Conservation (phyloP, 2,888 invertebrate genomes). For the Zele albiditarsus region DNA sequence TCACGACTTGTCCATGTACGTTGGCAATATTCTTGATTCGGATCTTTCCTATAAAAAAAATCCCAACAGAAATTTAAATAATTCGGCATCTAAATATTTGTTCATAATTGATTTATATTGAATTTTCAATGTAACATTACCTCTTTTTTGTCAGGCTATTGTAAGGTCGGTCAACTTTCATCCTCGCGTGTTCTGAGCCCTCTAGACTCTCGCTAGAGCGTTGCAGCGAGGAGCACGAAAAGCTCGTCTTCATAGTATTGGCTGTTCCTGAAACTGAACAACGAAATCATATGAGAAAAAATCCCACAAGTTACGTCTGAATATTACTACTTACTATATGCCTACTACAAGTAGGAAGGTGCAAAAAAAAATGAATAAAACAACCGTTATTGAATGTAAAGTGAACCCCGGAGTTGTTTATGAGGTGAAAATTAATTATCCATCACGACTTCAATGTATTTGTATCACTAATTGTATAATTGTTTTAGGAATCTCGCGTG, state of each 20-base stretch:
- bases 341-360: conserved; percentile 17
- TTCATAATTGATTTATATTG: neutral
- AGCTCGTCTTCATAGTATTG: conserved; percentile 84
- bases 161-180: conserved; percentile 81
- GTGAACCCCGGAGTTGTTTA: conserved; percentile 31
- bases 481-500: conserved; percentile 14
- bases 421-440: conserved; percentile 25
- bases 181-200: conserved; percentile 71
- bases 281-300: conserved; percentile 33
- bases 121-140: conserved; percentile 65
- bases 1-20: conserved; percentile 87
- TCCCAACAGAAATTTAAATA: neutral
- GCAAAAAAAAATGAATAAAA: conserved; percentile 30
- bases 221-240: conserved; percentile 87
- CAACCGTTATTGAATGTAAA: conserved; percentile 43
- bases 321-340: neutral
- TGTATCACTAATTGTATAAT: conserved; percentile 38
- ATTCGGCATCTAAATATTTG: neutral
- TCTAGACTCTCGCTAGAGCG: conserved; percentile 76
- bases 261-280: conserved; percentile 77
- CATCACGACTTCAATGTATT: conserved; percentile 20
- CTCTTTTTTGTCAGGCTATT: conserved; percentile 88
- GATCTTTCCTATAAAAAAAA: conserved; percentile 77
- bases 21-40: conserved; percentile 81
- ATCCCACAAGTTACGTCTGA: neutral